phyloP scores from a whole-genome alignment of 2,113 vertebrate species.

The Empidonax alnorum region DNA sequence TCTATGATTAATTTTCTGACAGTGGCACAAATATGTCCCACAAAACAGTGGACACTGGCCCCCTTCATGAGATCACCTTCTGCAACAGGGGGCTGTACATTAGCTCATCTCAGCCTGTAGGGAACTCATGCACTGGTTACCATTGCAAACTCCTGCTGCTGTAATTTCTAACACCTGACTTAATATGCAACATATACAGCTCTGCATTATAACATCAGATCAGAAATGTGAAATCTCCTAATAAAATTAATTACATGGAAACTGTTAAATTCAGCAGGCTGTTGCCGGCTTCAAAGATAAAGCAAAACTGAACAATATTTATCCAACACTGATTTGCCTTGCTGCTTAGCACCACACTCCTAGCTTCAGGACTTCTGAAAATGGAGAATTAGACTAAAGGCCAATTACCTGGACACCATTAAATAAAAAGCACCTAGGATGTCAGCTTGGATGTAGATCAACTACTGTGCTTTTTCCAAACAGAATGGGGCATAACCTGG shows the following conservation, averaged over 20 bases:
- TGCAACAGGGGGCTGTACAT: background rate
- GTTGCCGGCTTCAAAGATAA: background rate
- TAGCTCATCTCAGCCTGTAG: background rate
- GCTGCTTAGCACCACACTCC: background rate
- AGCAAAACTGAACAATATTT: background rate
- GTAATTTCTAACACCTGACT: background rate
- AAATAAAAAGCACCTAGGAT: background rate
- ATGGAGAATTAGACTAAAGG: background rate
- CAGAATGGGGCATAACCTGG: background rate
- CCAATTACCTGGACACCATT: background rate
- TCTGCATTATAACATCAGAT: background rate
- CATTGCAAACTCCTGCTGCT: background rate
- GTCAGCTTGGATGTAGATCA: background rate
- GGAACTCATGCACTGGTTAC: background rate
- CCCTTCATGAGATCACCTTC: background rate
- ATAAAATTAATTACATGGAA: background rate
- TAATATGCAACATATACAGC: background rate
- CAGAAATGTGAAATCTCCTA: background rate
- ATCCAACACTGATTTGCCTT: background rate
- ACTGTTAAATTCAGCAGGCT: background rate
- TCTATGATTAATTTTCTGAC: background rate
- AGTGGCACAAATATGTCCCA: background rate
- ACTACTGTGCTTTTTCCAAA: background rate
- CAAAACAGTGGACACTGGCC: fast-evolving
- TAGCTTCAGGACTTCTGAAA: background rate